Conservation (phyloP, 2,797 vertebrate genomes). For the Mormyrus proboscirostris region DNA sequence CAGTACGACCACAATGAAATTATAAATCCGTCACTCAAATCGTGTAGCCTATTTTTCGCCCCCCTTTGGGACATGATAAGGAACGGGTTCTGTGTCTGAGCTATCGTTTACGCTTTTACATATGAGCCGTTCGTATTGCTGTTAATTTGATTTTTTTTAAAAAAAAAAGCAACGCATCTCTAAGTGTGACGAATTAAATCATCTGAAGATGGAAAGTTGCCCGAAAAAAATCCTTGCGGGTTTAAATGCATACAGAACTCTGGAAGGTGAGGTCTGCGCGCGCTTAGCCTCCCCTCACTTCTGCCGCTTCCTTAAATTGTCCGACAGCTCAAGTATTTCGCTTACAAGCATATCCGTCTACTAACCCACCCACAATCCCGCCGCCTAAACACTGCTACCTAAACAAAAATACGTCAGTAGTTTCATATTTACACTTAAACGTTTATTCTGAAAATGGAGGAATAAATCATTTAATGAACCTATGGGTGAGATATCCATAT, state of each 20-base stretch:
- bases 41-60: not conserved
- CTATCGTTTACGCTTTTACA: not conserved
- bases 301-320: not conserved
- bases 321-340: not conserved
- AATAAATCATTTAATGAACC: not conserved
- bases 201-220: not conserved
- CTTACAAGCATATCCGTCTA: not conserved
- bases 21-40: not conserved
- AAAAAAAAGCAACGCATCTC: not conserved
- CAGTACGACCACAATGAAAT: not conserved
- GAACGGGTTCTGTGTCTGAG: not conserved
- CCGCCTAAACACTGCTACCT: not conserved
- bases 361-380: not conserved
- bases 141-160: not conserved
- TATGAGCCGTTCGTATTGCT: not conserved
- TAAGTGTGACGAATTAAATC: not conserved
- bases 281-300: not conserved
- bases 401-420: not conserved
- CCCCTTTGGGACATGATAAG: not conserved
- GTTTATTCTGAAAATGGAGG: not conserved
- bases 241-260: not conserved
- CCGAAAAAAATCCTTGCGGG: not conserved
- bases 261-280: not conserved
- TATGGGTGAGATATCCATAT: not conserved
- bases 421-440: not conserved